phyloP scores from a whole-genome alignment of 2,797 vertebrate genomes.

The Falco columbarius region DNA sequence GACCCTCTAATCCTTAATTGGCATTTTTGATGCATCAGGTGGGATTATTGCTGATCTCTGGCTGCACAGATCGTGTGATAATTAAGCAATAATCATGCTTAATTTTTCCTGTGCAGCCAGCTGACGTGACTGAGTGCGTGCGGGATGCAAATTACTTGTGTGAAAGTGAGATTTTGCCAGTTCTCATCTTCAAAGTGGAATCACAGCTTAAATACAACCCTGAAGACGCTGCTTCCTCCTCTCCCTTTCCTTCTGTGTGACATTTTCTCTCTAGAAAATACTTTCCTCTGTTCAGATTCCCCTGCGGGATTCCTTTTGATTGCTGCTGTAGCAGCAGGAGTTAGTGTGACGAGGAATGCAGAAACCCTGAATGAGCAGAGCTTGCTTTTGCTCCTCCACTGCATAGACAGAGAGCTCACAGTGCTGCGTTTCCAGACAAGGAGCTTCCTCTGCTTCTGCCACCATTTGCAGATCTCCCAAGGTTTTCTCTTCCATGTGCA shows the following conservation, averaged over 20 bases:
- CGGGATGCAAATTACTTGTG: neutral
- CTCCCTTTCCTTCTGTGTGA: neutral
- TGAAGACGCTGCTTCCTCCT: neutral
- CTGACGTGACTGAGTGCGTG: rapidly evolving
- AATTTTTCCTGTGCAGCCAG: neutral
- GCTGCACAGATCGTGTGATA: neutral
- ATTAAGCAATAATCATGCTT: neutral
- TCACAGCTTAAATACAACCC: neutral
- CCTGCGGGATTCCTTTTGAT: neutral
- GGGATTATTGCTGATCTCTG: neutral
- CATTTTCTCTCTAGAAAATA: neutral
- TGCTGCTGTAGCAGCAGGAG: neutral
- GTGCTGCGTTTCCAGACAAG: rapidly evolving
- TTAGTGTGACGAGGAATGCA: neutral
- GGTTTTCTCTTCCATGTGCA: neutral
- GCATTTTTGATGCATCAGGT: neutral
- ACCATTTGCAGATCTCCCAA: neutral
- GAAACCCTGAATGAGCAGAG: neutral
- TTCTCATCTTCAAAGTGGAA: neutral
- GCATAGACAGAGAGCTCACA: neutral
- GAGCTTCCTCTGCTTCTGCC: neutral
- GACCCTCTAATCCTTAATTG: neutral
- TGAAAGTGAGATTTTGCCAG: constrained; percentile 1
- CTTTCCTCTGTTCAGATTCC: neutral
- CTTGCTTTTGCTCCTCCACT: neutral